These are phyloP conservation scores for Octodonta nipae DNA, from an alignment of 2,888 invertebrate species.

Conservation along the genomic window DNA sequence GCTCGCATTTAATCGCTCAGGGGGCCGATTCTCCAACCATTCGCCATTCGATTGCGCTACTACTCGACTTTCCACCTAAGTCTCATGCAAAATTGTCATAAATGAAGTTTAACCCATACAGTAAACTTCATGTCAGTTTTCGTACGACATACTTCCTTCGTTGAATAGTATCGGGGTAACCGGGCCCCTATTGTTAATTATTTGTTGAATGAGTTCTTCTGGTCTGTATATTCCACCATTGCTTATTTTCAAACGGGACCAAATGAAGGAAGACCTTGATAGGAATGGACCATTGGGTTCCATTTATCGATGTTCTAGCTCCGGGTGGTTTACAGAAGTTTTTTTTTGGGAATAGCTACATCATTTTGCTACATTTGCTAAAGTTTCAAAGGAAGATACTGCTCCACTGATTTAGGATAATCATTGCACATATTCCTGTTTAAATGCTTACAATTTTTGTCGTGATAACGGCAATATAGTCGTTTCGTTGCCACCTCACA, in stretches of 20 bases:
- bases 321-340: constrained; percentile 14
- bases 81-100: no score
- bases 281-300: constrained; percentile 10
- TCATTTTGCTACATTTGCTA: constrained; percentile 2
- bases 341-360: constrained; percentile 8
- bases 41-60: no score
- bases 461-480: constrained; percentile 7
- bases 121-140: constrained; percentile 5
- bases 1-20: constrained; percentile 6
- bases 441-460: constrained; percentile 7
- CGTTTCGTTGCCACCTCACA: constrained; percentile 9
- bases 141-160: no score
- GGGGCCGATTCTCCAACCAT: no score
- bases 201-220: no score
- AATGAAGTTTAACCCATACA: no score
- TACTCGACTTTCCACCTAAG: no score
- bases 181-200: no score
- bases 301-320: constrained; percentile 11
- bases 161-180: no score
- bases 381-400: background rate
- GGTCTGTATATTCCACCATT: no score
- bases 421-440: constrained; percentile 6
- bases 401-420: constrained; percentile 8
- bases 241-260: constrained; percentile 11
- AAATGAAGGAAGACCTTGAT: constrained; percentile 9